Conservation (phyloP, 2,888 invertebrate species). For the Caenorhabditis sp. region DNA sequence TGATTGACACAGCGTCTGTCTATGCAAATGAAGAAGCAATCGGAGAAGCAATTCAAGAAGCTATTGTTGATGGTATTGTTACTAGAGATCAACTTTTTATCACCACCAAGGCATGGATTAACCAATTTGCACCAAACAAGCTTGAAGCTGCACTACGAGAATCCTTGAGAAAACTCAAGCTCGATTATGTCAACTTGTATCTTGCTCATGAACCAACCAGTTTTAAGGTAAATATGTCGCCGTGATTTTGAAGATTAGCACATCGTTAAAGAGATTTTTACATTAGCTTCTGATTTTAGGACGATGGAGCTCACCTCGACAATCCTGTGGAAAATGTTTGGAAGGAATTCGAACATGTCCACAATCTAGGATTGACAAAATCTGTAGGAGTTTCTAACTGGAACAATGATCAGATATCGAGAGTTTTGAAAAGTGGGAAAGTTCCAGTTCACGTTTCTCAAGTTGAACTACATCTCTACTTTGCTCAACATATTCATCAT, state of each 20-base stretch:
- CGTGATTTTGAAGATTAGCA: not conserved
- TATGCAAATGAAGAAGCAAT: constrained; percentile 82
- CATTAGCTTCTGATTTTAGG: not conserved
- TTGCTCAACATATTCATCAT: constrained; percentile 78
- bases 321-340: constrained; percentile 59
- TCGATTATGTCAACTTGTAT: constrained; percentile 85
- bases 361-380: constrained; percentile 79
- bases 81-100: constrained; percentile 84
- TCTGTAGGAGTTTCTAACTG: constrained; percentile 88
- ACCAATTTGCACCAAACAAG: constrained; percentile 32
- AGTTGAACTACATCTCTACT: constrained; percentile 82
- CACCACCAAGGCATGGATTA: constrained; percentile 78
- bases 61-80: constrained; percentile 79
- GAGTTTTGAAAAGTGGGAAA: constrained; percentile 73
- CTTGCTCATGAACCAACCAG: constrained; percentile 82
- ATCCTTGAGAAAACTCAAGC: constrained; percentile 77
- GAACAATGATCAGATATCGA: constrained; percentile 79
- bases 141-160: constrained; percentile 37
- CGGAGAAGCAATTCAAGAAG: constrained; percentile 80
- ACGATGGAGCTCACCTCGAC: not conserved
- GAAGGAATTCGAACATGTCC: constrained; percentile 72
- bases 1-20: constrained; percentile 83
- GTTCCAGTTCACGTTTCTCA: constrained; percentile 74
- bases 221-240: constrained; percentile 36
- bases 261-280: not conserved